These are phyloP conservation scores for Hyperopisus bebe DNA, from an alignment of 2,113 vertebrate species.

Conservation along the genomic window DNA sequence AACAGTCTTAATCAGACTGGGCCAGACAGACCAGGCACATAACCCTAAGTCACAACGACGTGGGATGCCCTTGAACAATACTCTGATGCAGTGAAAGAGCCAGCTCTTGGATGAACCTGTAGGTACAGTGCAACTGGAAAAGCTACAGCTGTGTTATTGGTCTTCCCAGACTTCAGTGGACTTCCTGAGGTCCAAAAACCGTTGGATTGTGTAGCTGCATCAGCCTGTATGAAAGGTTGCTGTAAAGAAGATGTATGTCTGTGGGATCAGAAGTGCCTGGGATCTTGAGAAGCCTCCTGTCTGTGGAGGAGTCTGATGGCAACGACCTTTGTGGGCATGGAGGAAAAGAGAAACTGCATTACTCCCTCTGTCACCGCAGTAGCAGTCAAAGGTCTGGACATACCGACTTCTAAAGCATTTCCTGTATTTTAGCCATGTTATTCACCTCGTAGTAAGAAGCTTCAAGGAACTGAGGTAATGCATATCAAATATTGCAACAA, in stretches of 20 bases:
- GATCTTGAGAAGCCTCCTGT: conserved; percentile 42
- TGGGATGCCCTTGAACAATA: neutral
- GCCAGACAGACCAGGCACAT: neutral
- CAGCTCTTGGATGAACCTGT: neutral
- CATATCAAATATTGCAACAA: neutral
- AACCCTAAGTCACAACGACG: neutral
- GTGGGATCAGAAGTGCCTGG: conserved; percentile 32
- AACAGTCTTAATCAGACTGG: neutral
- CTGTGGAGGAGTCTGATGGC: conserved; percentile 26
- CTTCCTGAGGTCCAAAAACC: conserved; percentile 25
- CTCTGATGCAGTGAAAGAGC: neutral
- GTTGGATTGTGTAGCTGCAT: conserved; percentile 40
- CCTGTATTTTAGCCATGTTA: neutral
- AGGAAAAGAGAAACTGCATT: neutral
- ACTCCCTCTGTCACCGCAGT: neutral
- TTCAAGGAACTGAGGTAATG: neutral
- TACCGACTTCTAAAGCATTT: neutral
- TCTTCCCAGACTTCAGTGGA: conserved; percentile 27
- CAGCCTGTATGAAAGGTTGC: conserved; percentile 36
- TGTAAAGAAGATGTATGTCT: conserved; percentile 46
- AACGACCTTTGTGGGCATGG: conserved; percentile 35
- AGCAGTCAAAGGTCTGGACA: neutral
- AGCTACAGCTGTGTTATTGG: neutral
- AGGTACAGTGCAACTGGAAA: neutral
- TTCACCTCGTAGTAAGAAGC: neutral